Evolutionary conservation across 2,888 invertebrate genomes (phyloP), one percentile per base, ranked within the genome.

Genomic region (Mactromeris polynyma): DNA sequence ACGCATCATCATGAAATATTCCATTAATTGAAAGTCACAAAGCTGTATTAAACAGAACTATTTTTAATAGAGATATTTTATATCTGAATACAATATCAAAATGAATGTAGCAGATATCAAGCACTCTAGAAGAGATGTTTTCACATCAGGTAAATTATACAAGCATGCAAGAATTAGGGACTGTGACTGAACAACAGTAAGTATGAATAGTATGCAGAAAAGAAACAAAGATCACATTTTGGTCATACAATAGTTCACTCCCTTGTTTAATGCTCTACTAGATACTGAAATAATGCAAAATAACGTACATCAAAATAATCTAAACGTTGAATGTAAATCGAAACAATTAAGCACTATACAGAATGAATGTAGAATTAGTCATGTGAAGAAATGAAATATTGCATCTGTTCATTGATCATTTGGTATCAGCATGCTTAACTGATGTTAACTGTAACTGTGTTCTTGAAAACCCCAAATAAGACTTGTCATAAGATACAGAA

Each of bases 221-320:
- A 26, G 26, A n/a, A 64, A 64, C 58, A 64, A 64, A 1, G 26
- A 64, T 64, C 17, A 46, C 26, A 64, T 26, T n/a, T 3, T 64
- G 58, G 58, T 64, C 21, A 64, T n/a, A 64, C 58, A 64, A 64
- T n/a, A 26, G 58, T 64, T 64, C 26, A 64, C 58, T 64, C 58
- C 58, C 58, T 64, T 64, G 58, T 64, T 26, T 64, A 64, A 64
- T n/a, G 42, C 26, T 64, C 11, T 0, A n/a, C 58, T 4, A 11
- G 11, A 64, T 64, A 64, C 58, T n/a, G 58, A 26, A 64, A 26
- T 64, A 11, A 64, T 26, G 26, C 11, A 26, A 4, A 64, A n/a
- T 26, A 9, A 64, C 11, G 58, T n/a, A 51, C 51, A 51, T 51
- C 51, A 6, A 19, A 51, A 51, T 51, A 51, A n/a, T n/a, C n/a